phyloP scores from a whole-genome alignment of 92 coral and sea anemone genomes.

The Zoanthus solanderi region DNA sequence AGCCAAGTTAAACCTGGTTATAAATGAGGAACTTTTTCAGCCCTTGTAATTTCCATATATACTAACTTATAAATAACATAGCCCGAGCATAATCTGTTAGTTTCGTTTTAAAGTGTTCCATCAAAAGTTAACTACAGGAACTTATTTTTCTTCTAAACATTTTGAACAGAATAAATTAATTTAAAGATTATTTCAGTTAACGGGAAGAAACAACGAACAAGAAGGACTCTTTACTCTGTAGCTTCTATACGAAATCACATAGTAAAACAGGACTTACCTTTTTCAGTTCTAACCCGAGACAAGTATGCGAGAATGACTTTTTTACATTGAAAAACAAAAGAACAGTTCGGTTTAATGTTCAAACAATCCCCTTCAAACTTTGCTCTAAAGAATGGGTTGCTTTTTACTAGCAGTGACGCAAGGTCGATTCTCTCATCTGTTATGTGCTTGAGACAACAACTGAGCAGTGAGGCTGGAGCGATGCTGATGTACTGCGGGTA shows the following conservation, averaged over 20 bases:
- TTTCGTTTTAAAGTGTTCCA: too few species aligned
- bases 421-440: constrained; percentile 71
- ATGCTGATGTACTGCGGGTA: constrained; percentile 53
- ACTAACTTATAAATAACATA: too few species aligned
- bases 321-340: constrained; percentile 6
- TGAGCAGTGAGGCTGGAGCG: constrained; percentile 58
- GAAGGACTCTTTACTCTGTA: not conserved
- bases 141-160: too few species aligned
- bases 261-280: not conserved
- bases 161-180: too few species aligned
- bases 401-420: constrained; percentile 68
- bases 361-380: constrained; percentile 77
- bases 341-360: not conserved
- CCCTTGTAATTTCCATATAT: too few species aligned
- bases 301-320: constrained; percentile 25
- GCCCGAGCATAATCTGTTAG: too few species aligned
- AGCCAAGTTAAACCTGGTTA: too few species aligned
- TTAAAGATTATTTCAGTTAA: too few species aligned
- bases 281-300: not conserved
- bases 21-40: too few species aligned
- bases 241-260: not conserved
- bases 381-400: constrained; percentile 58
- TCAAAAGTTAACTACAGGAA: too few species aligned
- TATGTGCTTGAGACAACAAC: constrained; percentile 69
- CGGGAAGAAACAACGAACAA: not conserved